Evolutionary conservation across 2,888 invertebrate species (phyloP).

Genomic region (Eretmocerus hayati): DNA sequence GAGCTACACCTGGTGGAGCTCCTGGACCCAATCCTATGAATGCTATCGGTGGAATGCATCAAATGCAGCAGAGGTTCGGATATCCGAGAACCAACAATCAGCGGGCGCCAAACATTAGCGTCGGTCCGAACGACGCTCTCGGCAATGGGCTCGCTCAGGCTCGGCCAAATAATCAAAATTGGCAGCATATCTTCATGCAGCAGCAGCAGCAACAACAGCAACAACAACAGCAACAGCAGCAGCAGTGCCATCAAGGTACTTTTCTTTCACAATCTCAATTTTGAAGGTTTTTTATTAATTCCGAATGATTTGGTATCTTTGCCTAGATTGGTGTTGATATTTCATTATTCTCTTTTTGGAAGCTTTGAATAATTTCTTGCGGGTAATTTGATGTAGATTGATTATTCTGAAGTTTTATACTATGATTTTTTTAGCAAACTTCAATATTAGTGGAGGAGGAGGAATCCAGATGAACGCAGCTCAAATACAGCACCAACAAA

Average conservation of each 20-base stretch:
- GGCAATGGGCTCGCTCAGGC: conserved; percentile 46
- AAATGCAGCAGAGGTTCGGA: conserved; percentile 44
- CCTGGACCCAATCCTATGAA: conserved; percentile 38
- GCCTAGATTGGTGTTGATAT: no score
- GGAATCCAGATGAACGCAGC: conserved; percentile 49
- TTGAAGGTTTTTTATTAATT: neutral
- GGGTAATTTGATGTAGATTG: neutral
- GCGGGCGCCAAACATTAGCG: conserved; percentile 56
- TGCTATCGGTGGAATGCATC: conserved; percentile 45
- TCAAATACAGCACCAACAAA: conserved; percentile 47
- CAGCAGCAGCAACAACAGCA: conserved; percentile 45
- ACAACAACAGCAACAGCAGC: conserved; percentile 38
- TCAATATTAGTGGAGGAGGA: conserved; percentile 42
- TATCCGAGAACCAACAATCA: conserved; percentile 50
- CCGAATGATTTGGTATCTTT: neutral
- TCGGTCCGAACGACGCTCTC: conserved; percentile 52
- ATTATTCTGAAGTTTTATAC: neutral
- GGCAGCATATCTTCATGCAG: conserved; percentile 62
- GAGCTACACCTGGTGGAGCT: neutral
- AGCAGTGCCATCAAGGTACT: conserved; percentile 46
- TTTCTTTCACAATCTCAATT: neutral
- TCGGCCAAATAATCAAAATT: conserved; percentile 48
- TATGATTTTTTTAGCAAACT: conserved; percentile 34
- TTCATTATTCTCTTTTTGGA: no score
- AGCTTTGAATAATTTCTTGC: neutral